These are phyloP conservation scores for Cottoperca gobio DNA, from an alignment of 2,797 vertebrate genomes.

Conservation along the genomic window DNA sequence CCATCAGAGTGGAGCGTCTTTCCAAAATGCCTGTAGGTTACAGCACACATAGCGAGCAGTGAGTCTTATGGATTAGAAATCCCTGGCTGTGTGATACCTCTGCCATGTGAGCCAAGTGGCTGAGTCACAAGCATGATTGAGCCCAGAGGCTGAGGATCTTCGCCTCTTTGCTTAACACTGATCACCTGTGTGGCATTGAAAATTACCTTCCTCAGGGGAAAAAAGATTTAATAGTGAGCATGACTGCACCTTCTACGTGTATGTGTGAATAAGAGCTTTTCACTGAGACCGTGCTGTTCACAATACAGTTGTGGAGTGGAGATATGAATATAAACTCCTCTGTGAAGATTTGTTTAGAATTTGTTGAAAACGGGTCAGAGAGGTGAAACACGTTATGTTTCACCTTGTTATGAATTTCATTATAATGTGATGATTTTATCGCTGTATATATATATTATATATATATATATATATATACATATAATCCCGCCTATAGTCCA, in stretches of 20 bases:
- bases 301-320: neutral
- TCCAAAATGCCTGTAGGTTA: constrained; percentile 52
- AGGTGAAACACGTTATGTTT: no score
- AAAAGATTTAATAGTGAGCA: constrained; percentile 36
- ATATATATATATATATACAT: no score
- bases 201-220: constrained; percentile 35
- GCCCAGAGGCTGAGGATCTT: constrained; percentile 55
- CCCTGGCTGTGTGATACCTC: constrained; percentile 47
- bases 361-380: neutral
- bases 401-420: neutral
- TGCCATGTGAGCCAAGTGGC: constrained; percentile 54
- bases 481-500: neutral
- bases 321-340: neutral
- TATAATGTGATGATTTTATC: neutral
- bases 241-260: constrained; percentile 11
- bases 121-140: constrained; percentile 59
- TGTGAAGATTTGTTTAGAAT: constrained; percentile 6
- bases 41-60: constrained; percentile 44
- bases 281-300: constrained; percentile 6
- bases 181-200: constrained; percentile 50
- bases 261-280: constrained; percentile 8
- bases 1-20: constrained; percentile 48
- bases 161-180: constrained; percentile 24
- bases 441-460: no score
- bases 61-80: constrained; percentile 66